Evolutionary conservation across 2,797 vertebrate species (phyloP).

Genomic region (Pseudochirops corinnae): DNA sequence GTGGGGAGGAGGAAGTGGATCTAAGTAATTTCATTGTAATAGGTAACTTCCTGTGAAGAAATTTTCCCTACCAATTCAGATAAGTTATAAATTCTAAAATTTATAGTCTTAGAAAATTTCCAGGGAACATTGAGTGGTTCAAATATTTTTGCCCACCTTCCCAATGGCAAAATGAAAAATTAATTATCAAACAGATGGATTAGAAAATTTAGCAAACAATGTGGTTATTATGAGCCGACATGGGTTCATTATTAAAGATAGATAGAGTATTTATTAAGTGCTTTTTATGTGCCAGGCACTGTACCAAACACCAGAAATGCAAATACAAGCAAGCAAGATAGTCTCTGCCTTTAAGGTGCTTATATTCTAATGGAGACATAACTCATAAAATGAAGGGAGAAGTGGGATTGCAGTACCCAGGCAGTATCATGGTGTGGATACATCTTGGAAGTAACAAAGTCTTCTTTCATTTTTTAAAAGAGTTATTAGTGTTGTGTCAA

Average conservation of each 20-base stretch:
- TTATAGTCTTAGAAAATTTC: neutral
- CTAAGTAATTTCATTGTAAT: neutral
- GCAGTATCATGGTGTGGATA: neutral
- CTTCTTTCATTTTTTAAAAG: neutral
- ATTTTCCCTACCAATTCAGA: neutral
- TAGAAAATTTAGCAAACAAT: slow-evolving; percentile 39
- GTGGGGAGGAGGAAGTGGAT: neutral
- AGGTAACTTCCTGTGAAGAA: neutral
- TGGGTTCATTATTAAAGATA: neutral
- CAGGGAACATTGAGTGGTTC: neutral
- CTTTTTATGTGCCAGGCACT: neutral
- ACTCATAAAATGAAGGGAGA: neutral
- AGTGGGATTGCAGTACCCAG: neutral
- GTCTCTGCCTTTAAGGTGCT: neutral
- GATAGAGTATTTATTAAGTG: neutral
- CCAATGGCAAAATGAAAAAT: slow-evolving; percentile 43
- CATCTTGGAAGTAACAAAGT: neutral
- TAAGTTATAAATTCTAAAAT: neutral
- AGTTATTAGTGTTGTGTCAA: neutral
- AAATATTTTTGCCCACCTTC: slow-evolving; percentile 37
- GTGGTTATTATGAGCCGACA: slow-evolving; percentile 15
- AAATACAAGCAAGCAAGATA: neutral
- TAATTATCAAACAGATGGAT: slow-evolving; percentile 53
- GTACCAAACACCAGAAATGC: neutral
- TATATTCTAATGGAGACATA: neutral